Evolutionary conservation across 2,113 vertebrate genomes (phyloP), one percentile per base, ranked within the genome.

Genomic region (Myotis brandtii): DNA sequence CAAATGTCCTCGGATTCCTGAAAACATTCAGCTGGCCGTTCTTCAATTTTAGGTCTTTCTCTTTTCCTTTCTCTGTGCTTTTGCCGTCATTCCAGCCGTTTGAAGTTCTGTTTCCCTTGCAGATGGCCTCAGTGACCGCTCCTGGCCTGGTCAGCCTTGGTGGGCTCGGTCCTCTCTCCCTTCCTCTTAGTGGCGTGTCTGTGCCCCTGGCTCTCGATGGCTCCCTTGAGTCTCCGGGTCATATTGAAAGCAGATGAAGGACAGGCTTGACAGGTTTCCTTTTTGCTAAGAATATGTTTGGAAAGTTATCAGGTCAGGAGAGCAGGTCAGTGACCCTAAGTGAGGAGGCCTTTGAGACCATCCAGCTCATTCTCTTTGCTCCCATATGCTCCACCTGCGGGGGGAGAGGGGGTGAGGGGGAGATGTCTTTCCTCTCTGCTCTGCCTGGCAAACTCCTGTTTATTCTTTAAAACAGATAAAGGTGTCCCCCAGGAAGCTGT

Each of bases 151-250:
- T 52, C 13, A 3, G 37, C 34, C 9, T 16, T 25, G 56, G 6
- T 32, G 75, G 37, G 32, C 46, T 40, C 11, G 17, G 3, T 69
- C 34, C 12, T 27, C 25, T 25, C 69, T 56, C 27, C 84, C 16
- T 43, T n/a, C 30, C 30, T 34, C 1, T 6, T 5, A 9, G 50
- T 52, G 59, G 21, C 1, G 9, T 17, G 9, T 34, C 72, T 72
- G 2, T 37, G 66, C 73, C n/a, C n/a, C 52, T 48, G 0, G n/a
- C 3, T 30, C 0, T 23, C 2, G 21, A 5, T 3, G 23, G 32
- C 54, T 67, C 14, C 40, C 54, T 77, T 1, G 64, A 18, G 20
- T 82, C 73, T 73, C 54, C 46, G 62, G 43, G 67, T 89, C 83
- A 54, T 40, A 56, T 32, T 59, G 37, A 32, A 84, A 84, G 52